These are phyloP conservation scores for Barbus barbus DNA, from an alignment of 2,113 vertebrate genomes.

Conservation along the genomic window DNA sequence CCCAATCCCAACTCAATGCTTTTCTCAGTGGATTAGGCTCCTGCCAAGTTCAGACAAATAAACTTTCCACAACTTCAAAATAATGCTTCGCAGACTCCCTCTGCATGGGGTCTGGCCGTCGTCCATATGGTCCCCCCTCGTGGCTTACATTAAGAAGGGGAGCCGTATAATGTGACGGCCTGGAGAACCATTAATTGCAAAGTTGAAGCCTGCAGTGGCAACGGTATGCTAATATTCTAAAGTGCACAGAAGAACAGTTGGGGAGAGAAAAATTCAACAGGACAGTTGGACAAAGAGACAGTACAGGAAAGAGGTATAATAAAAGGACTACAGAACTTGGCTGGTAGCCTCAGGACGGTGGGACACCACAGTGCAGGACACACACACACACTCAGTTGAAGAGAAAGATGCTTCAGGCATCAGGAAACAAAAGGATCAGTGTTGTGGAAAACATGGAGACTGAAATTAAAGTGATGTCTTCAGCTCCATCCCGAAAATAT, in stretches of 20 bases:
- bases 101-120: conserved; percentile 56
- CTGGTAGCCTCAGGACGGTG: conserved; percentile 24
- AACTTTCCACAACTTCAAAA: conserved; percentile 58
- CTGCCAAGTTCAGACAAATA: conserved; percentile 66
- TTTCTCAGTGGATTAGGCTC: conserved; percentile 49
- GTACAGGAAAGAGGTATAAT: conserved; percentile 11
- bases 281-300: conserved; percentile 34
- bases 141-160: conserved; percentile 65
- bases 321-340: conserved; percentile 5
- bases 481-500: conserved; percentile 46
- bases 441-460: conserved; percentile 67
- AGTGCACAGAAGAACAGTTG: conserved; percentile 46
- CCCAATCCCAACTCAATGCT: conserved; percentile 56
- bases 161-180: conserved; percentile 66
- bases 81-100: conserved; percentile 33
- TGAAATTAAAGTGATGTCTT: conserved; percentile 69
- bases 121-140: conserved; percentile 71
- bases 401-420: conserved; percentile 62
- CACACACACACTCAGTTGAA: conserved; percentile 37
- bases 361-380: conserved; percentile 1
- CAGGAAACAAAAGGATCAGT: conserved; percentile 71
- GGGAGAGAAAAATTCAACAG: conserved; percentile 45
- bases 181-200: conserved; percentile 72
- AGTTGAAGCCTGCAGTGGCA: conserved; percentile 63
- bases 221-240: conserved; percentile 71